Conservation (phyloP, 2,113 vertebrate genomes). For the Elephas maximus region DNA sequence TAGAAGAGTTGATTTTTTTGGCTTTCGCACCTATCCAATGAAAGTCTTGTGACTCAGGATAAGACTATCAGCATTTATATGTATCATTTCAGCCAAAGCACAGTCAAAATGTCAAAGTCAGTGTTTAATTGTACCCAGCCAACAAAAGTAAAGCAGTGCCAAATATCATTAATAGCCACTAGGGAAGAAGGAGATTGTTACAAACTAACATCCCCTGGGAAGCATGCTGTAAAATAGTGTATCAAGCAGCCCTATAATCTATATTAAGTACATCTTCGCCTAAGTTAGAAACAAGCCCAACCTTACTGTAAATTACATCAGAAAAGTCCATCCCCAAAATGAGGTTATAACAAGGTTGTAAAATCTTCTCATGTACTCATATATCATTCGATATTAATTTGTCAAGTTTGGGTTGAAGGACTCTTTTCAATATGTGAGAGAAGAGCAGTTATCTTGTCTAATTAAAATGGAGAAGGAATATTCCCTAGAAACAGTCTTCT, state of each 20-base stretch:
- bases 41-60: neutral
- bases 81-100: conserved; percentile 30
- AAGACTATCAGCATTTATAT: neutral
- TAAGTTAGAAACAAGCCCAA: conserved; percentile 14
- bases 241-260: neutral
- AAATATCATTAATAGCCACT: conserved; percentile 55
- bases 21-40: neutral
- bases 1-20: conserved; percentile 48
- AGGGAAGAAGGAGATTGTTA: conserved; percentile 52
- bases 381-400: conserved; percentile 64
- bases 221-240: neutral
- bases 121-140: conserved; percentile 33
- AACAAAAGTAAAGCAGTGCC: conserved; percentile 29
- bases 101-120: conserved; percentile 46
- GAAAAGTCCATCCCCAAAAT: neutral
- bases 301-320: neutral
- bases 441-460: neutral
- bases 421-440: conserved; percentile 19
- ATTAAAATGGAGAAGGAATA: conserved; percentile 53
- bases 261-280: neutral
- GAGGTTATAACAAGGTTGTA: neutral
- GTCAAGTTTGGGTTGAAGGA: neutral
- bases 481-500: neutral
- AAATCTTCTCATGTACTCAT: neutral
- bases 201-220: neutral